Percentiles rank a stretch among this genome's conserved stretches.
phyloP scores from a whole-genome alignment of 2,113 vertebrate genomes.

The Onychostruthus taczanowskii region DNA sequence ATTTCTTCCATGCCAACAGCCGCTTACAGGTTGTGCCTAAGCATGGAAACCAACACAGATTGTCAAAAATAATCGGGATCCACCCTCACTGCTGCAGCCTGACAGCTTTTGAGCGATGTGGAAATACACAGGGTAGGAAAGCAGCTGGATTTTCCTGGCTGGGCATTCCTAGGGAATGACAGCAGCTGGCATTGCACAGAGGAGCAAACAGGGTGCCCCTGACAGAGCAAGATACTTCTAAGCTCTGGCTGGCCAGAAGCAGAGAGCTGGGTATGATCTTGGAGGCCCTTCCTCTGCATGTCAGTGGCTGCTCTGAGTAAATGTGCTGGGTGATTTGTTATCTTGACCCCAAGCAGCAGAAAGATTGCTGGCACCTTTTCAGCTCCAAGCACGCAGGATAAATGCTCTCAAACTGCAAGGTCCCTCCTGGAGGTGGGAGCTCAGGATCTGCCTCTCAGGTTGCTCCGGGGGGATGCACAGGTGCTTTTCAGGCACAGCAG shows the following conservation, averaged over 20 bases:
- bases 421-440: neutral
- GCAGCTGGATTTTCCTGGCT: neutral
- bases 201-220: neutral
- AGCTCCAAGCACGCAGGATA: neutral
- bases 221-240: neutral
- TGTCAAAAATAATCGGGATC: neutral
- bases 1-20: neutral
- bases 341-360: neutral
- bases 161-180: neutral
- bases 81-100: neutral
- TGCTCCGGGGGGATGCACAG: neutral
- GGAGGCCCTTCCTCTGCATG: neutral
- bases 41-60: neutral
- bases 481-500: neutral
- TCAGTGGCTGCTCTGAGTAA: neutral
- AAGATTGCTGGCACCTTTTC: neutral
- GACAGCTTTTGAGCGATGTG: neutral
- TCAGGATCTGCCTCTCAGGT: rapidly evolving
- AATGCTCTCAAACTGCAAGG: neutral
- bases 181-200: neutral
- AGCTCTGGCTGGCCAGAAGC: neutral
- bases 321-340: neutral
- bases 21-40: neutral
- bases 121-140: neutral
- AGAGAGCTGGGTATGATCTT: neutral